Evolutionary conservation across 2,888 invertebrate genomes (phyloP), one percentile per base, ranked within the genome.

Genomic region (Cantharis lateralis): DNA sequence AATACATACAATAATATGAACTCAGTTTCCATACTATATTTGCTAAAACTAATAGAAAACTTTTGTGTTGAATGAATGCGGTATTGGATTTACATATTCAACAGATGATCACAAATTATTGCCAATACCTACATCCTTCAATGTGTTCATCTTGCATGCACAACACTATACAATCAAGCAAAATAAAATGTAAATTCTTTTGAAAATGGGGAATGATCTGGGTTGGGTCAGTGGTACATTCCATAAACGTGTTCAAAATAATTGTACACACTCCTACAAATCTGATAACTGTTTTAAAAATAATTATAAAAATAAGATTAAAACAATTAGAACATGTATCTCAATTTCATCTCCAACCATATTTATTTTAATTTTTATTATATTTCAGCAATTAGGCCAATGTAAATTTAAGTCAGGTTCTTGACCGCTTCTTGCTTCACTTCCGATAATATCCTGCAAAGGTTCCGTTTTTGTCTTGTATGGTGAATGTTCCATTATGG

Each of bases 211-310:
- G 15, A 72, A 28, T 20, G 32, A 76, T 72, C 76, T 76, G 70
- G 76, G 76, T 76, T 76, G 76, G 76, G 72, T 76, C 72, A 76
- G 72, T 76, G 76, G 70, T 76, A 75, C 75, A 75, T 75, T 75
- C 75, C 75, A 63, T 75, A 71, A 71, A 68, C 68, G 72, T 72
- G 63, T 72, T 73, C 18, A 71, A 71, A 72, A 62, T 66, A 20
- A 66, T 75, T 72, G 71, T 63, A 28, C 3, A 28, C 62, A 61
- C 72, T 70, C 71, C 68, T n/a, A 9, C 48, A 48, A 48, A 48
- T 48, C 48, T 48, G 48, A 48, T n/a, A 48, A 48, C 48, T 48
- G 48, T n/a, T 48, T 48, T 13, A 48, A 48, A n/a, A 48, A 48
- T 48, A 48, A 48, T 48, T 48, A 48, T n/a, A 48, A 48, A 48